Conservation (phyloP, 2,113 vertebrate genomes). For the Oriolus oriolus region DNA sequence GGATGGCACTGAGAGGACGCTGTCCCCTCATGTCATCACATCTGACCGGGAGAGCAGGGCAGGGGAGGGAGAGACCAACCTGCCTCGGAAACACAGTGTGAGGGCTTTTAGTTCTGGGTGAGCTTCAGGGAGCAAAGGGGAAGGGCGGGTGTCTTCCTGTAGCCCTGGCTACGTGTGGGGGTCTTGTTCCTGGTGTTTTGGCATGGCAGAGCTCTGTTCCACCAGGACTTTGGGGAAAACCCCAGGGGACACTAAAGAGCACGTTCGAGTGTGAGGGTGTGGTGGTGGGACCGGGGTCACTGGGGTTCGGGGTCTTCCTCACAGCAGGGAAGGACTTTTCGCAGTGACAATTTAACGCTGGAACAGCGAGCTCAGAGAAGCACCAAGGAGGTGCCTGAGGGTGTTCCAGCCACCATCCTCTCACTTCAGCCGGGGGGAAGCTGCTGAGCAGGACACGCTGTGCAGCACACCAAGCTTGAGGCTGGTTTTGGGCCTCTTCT, state of each 20-base stretch:
- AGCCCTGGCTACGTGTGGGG: rapidly evolving
- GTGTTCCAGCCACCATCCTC: background rate
- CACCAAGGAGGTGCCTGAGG: background rate
- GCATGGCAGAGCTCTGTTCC: background rate
- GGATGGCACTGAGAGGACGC: background rate
- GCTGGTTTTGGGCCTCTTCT: background rate
- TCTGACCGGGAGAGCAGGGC: background rate
- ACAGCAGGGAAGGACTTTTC: background rate
- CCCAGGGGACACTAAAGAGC: background rate
- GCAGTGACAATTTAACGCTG: background rate
- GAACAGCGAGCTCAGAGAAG: background rate
- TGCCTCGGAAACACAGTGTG: rapidly evolving
- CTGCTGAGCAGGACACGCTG: rapidly evolving
- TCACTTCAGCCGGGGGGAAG: background rate
- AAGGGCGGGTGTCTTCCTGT: background rate
- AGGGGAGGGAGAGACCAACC: background rate
- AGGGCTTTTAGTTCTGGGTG: background rate
- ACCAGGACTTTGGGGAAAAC: background rate
- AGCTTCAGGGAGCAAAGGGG: background rate
- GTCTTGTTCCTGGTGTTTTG: background rate
- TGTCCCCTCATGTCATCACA: no score
- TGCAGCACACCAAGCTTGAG: background rate
- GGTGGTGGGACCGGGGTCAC: background rate
- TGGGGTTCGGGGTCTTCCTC: background rate
- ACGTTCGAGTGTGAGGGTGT: rapidly evolving